Evolutionary conservation across 2,113 vertebrate species (phyloP).

Genomic region (Microtus montanus): DNA sequence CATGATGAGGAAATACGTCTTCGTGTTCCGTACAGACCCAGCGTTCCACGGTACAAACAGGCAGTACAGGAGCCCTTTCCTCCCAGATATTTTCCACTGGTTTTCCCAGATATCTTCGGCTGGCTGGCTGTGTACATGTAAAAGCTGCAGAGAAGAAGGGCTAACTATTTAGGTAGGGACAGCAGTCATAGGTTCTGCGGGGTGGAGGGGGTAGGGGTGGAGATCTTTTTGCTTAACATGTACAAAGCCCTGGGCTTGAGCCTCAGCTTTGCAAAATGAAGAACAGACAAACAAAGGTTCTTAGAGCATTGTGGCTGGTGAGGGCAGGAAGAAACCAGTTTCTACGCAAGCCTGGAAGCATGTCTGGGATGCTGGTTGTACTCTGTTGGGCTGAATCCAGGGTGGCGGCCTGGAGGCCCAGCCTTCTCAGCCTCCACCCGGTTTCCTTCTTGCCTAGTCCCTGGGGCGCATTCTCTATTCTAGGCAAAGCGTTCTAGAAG

Average conservation of each 20-base stretch:
- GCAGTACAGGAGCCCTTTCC: no score
- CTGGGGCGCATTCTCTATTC: not conserved
- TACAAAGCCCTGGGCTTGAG: not conserved
- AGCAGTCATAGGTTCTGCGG: no score
- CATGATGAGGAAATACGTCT: not conserved
- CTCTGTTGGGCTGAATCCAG: not conserved
- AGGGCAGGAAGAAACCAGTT: not conserved
- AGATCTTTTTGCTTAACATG: not conserved
- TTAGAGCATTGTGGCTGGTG: not conserved
- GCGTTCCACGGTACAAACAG: not conserved
- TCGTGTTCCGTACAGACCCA: not conserved
- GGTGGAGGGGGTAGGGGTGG: not conserved
- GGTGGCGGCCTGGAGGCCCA: rapidly evolving
- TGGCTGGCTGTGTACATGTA: no score
- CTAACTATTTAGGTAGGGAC: no score
- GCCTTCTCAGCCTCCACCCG: rapidly evolving
- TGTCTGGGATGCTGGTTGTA: not conserved
- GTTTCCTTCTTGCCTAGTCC: not conserved
- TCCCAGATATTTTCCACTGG: not conserved
- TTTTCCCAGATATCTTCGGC: not conserved
- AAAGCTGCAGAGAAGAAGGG: not conserved
- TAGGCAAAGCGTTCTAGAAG: not conserved
- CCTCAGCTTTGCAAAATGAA: no score
- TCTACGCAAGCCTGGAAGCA: no score
- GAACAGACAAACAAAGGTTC: not conserved